Base-by-base conservation (phyloP, 2,888 invertebrate species). In the Sarcophaga subvicina region DNA sequence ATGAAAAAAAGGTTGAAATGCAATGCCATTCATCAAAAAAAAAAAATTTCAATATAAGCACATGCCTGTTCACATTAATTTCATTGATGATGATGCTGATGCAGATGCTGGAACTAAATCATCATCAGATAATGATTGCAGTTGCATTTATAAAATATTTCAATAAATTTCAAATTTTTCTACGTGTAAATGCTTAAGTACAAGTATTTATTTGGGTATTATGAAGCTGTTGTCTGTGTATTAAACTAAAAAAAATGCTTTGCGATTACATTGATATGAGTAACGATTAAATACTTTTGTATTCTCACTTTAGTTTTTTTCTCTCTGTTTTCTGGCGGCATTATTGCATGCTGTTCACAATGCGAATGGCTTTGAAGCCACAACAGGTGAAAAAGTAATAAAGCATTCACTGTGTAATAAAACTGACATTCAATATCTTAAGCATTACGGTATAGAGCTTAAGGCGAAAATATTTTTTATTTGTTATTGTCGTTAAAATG, bases 361-460 rank as follows among this genome's bases (percentile, higher is more conserved):
- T 80, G 76, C 37, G 37, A 70, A 71, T 79, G 59, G 59, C 69
- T 79, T 79, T 79, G 45, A 79, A 83, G 76, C 75, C 69, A 84
- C 83, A 84, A 87, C 87, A 87, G 87, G 87, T 87, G 83, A 80
- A 81, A 83, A 87, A 82, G 87, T 87, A 87, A 87, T 87, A 84
- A 84, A 76, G 81, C 76, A 81, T 81, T 79, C 81, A 12, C 1
- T 54, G 12, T 14, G 17, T 12, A 54, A 54, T 14, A 54, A 77
- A 86, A 84, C 71, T 87, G 84, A 84, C 87, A 87, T 84, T 87
- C 84, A 82, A 37, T 72, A 71, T 70, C 87, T 63, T 73, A 72
- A 71, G 87, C 71, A 84, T 84, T 84, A 60, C n/a, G 37, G 66
- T 67, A 75, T 54, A 67, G 3, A 79, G 81, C 87, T 84, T 87